phyloP scores from a whole-genome alignment of 2,797 vertebrate species.

The Bradypodion ventrale region DNA sequence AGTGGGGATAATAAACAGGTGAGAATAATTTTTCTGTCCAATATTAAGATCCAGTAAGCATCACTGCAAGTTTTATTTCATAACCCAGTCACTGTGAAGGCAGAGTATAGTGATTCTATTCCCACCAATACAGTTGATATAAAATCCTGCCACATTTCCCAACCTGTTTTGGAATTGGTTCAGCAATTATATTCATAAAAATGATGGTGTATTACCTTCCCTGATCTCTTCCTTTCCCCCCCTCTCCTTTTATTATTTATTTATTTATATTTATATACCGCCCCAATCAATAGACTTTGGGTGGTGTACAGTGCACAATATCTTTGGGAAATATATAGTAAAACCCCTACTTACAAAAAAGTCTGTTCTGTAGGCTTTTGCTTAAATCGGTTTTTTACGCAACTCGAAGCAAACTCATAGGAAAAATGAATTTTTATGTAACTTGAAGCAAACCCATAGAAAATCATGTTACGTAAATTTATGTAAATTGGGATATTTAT shows the following conservation, averaged over 20 bases:
- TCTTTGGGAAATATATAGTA: too few relatives aligned
- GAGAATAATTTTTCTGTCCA: conserved; percentile 10
- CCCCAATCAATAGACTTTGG: too few relatives aligned
- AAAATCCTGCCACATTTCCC: neutral
- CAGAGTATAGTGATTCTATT: neutral
- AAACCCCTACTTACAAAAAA: too few relatives aligned
- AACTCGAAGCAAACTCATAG: too few relatives aligned
- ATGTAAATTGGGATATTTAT: too few relatives aligned
- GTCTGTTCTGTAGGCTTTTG: too few relatives aligned
- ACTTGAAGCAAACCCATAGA: too few relatives aligned
- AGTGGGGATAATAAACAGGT: conserved; percentile 1
- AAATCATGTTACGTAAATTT: too few relatives aligned
- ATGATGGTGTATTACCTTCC: neutral
- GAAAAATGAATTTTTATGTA: too few relatives aligned
- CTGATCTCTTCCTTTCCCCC: neutral
- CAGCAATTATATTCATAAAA: neutral
- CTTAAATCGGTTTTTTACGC: too few relatives aligned
- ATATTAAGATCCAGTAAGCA: neutral
- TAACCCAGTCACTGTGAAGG: neutral
- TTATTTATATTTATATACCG: too few relatives aligned
- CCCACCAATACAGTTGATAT: neutral
- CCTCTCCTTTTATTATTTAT: neutral
- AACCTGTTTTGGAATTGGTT: neutral
- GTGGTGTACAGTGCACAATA: too few relatives aligned
- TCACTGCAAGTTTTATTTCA: neutral